Evolutionary conservation across 2,797 vertebrate genomes (phyloP), one percentile per base, ranked within the genome.

Genomic region (Neomorphus geoffroyi): DNA sequence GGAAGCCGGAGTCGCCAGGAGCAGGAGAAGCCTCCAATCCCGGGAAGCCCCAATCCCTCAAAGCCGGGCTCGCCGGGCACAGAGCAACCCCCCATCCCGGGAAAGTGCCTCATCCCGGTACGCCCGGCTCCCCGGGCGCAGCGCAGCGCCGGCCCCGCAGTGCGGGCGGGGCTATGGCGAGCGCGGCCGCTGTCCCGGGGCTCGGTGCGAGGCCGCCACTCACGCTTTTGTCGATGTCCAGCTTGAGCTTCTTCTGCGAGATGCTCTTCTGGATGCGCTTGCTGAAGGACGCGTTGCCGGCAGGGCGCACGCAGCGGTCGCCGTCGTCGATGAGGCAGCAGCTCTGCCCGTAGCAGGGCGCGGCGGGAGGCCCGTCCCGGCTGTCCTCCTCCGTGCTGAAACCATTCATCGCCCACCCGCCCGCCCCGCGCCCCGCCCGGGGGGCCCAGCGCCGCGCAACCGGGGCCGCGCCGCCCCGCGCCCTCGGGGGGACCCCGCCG

Each of bases 251-350:
- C 98, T 99, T 99, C 98, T 99, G 99, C 4, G 99, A 99, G 91
- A 99, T 99, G 97, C 99, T 99, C 96, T 99, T 99, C 98, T 99
- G 99, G 96, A 99, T 99, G 96, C 99, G 97, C 97, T 99, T 99
- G 97, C 99, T 99, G 98, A 99, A 99, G 98, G 99, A 99, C 97
- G 99, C 99, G 98, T 99, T 99, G 94, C 99, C 99, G 64, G 99
- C 99, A 5, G 99, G 97, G 66, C 99, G 98, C 94, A 98, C 98
- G 96, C 99, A 99, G 86, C 99, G 99, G 96, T 99, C 99, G 16
- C 99, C 99, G 97, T 99, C 99, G 96, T 99, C 99, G 96, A 99
- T 99, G 97, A 99, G 98, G 88, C 99, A 99, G 98, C 99, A 99
- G 98, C 98, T 99, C 98, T 99, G 99, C 8, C 99, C 99, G 92